Evolutionary conservation across 2,797 vertebrate genomes (phyloP).

Genomic region (Cygnus olor): DNA sequence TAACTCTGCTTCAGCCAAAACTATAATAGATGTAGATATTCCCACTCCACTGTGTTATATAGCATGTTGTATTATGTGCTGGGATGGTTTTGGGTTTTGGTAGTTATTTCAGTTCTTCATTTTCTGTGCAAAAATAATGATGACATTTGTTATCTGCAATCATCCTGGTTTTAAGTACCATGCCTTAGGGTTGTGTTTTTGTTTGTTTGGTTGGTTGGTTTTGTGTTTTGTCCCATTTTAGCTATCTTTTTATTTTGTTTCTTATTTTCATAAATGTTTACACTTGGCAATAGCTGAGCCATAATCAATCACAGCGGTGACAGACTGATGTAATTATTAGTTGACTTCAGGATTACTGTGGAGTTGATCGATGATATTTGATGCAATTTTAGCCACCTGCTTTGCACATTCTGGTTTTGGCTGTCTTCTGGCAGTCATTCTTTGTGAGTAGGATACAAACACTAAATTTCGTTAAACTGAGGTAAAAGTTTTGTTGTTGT

Average conservation of each 20-base stretch:
- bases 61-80: neutral
- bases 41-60: accelerated
- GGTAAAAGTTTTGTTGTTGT: neutral
- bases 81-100: neutral
- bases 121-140: neutral
- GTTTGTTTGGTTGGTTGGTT: neutral
- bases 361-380: constrained; percentile 1
- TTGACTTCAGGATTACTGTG: neutral
- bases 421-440: neutral
- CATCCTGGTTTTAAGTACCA: neutral
- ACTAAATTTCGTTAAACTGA: neutral
- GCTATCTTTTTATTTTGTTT: neutral
- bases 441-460: neutral
- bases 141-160: neutral
- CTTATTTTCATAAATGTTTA: neutral
- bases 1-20: no score
- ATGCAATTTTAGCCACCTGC: neutral
- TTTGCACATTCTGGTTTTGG: constrained; percentile 9
- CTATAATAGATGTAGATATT: neutral
- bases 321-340: constrained; percentile 2
- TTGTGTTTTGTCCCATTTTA: neutral
- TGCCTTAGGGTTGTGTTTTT: neutral
- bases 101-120: neutral
- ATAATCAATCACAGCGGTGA: neutral
- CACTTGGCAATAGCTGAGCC: neutral